Evolutionary conservation across 1,140 invertebrate species (phyloP), one percentile per base, ranked within the genome.

Genomic region (Drosophila oshimai): DNA sequence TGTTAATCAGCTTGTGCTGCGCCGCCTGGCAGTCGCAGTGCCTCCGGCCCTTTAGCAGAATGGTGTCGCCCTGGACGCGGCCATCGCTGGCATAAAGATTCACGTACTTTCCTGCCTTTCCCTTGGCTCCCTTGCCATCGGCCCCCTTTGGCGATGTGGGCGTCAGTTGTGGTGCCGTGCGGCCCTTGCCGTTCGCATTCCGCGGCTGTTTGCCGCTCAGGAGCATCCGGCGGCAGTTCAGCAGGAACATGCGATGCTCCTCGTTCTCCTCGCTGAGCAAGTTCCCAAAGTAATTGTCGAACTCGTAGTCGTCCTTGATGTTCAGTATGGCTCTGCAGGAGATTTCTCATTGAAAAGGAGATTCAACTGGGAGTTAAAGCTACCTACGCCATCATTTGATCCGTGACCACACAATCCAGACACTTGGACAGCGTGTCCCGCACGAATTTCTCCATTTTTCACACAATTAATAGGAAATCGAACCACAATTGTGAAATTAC

Each of bases 21-120:
- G 94, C 94, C 1, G 98, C 98, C 92, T 99, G 96, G 89, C 99
- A 99, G 47, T 98, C 94, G 92, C 99, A 99, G 37, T 91, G 91
- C 74, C 96, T 94, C 50, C 98, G 93, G 31, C 97, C 95, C 93
- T 95, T 95, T 4, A 95, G 89, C 37, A 95, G 74, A 57, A 95
- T 83, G 4, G 92, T 92, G 89, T 95, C 92, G 79, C 93, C 93
- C 90, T 93, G 91, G 1, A 89, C n/a, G 61, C 94, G 93, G 2
- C 95, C 95, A 88, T 96, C 95, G 70, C 94, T 93, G 10, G 94
- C 93, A 91, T 95, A 96, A 33, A 97, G 89, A 81, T 94, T 95
- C 0, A 96, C 93, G 92, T 93, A 96, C 90, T 96, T 96, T 1
- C 92, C 92, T 71, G 95, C 95, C 76, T 96, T 96, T 6, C 28